These are phyloP conservation scores for Lanistes nyassanus DNA, from an alignment of 1,140 invertebrate genomes.

Conservation along the genomic window DNA sequence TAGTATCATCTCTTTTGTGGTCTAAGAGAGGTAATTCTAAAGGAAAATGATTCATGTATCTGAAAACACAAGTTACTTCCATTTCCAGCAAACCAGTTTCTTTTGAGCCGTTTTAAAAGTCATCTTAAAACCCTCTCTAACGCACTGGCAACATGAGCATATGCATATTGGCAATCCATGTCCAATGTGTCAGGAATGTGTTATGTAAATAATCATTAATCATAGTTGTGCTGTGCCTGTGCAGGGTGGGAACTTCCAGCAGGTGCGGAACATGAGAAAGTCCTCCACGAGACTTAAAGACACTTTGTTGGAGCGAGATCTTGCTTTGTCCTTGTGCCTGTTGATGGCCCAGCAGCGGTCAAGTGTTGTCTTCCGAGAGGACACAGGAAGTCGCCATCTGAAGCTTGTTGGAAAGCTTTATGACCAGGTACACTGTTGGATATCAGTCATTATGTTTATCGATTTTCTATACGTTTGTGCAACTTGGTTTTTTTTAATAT, in stretches of 20 bases:
- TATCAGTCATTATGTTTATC: background rate
- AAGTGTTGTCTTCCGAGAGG: constrained; percentile 80
- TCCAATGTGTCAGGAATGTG: too few species aligned
- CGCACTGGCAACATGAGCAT: too few species aligned
- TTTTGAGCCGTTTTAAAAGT: too few species aligned
- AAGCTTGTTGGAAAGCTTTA: constrained; percentile 78
- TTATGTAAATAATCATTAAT: too few species aligned
- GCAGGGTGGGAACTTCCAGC: constrained; percentile 94
- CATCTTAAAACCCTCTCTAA: too few species aligned
- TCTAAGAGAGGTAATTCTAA: too few species aligned
- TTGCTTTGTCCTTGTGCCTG: constrained; percentile 92
- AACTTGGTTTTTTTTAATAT: background rate
- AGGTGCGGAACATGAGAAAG: constrained; percentile 95
- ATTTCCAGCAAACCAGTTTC: too few species aligned
- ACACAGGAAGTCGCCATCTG: constrained; percentile 75
- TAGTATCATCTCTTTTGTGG: too few species aligned
- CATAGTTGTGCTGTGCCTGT: constrained; percentile 20
- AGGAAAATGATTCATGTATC: too few species aligned
- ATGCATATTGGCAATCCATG: too few species aligned
- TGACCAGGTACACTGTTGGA: constrained; percentile 67
- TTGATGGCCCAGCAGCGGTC: constrained; percentile 97
- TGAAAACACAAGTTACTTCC: too few species aligned
- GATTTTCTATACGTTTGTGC: background rate
- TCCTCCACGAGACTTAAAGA: constrained; percentile 96
- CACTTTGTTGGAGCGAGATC: constrained; percentile 88